Base-by-base conservation (phyloP, 92 coral and sea anemone species). In the Epizoanthus fatuus region DNA sequence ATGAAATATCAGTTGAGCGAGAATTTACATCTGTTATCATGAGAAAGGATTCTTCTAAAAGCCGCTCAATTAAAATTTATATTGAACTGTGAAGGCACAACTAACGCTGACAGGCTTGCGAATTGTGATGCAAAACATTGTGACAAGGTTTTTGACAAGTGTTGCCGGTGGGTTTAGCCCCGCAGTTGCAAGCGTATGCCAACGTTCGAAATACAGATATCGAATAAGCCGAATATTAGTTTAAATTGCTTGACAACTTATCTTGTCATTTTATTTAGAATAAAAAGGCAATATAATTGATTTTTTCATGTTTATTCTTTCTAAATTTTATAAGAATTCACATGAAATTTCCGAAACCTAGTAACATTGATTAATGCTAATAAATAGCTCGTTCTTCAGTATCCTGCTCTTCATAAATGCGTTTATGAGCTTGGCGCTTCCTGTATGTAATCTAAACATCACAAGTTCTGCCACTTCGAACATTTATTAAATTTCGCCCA, bases 401-500 rank as follows among this genome's bases (percentile, higher is more conserved):
- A 38, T n/a, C 25, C 55, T 40, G 47, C 15, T 60, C 65, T 60
- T 19, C 15, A 76, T 39, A 59, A 39, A 12, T 60, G 20, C 63
- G 19, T 58, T 75, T 20, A 42, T 19, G 8, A 14, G 22, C 65
- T 52, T 19, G 14, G 11, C 29, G 56, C 51, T 77, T 60, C 56
- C 70, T 60, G 42, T 60, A 51, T 35, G 70, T 39, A 77, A 77
- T 62, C 56, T 60, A 77, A 77, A 77, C 58, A 59, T 60, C 63
- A 58, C 70, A 60, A 35, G 29, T 7, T 63, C 22, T 77, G 42
- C 40, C 12, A 58, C 60, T 51, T 13, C 68, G n/a, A 57, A 57
- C 55, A 57, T 38, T 77, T 77, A 77, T 77, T 77, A 77, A 77
- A 77, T 62, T 59, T 77, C 14, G 40, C 70, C 58, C 59, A 62